Evolutionary conservation across 2,888 invertebrate species (phyloP).

Genomic region (Idaea dimidiata): DNA sequence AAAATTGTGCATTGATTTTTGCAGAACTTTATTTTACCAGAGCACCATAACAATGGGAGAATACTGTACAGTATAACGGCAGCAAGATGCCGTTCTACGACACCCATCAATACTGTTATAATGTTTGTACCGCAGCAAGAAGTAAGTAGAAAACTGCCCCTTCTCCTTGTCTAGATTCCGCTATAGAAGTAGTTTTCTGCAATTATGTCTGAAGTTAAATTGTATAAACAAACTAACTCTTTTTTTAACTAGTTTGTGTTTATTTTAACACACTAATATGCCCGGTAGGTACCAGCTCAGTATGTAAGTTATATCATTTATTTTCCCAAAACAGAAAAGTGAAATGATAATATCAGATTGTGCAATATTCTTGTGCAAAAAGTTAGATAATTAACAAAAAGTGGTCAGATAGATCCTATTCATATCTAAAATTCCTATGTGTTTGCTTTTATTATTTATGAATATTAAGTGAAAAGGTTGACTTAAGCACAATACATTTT

Average conservation of each 20-base stretch:
- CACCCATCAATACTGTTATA: constrained; percentile 94
- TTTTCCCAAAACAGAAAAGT: neutral
- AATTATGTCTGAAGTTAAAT: neutral
- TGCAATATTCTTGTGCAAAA: neutral
- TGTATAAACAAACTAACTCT: neutral
- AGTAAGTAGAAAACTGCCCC: constrained; percentile 69
- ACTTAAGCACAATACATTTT: constrained; percentile 22
- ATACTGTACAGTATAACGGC: constrained; percentile 59
- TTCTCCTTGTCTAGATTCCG: constrained; percentile 1
- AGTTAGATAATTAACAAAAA: neutral
- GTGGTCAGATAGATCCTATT: too few species aligned
- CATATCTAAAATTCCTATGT: neutral
- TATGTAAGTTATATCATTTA: neutral
- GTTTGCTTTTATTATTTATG: neutral
- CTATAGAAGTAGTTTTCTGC: neutral
- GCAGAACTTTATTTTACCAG: constrained; percentile 63
- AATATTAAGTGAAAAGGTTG: neutral
- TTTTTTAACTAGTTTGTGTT: neutral
- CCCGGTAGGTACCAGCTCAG: neutral
- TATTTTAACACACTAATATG: neutral
- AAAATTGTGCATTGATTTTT: constrained; percentile 36
- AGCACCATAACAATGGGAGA: constrained; percentile 65
- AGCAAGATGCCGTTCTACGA: constrained; percentile 76
- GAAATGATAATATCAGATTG: neutral
- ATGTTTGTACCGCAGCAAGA: constrained; percentile 99